Conservation (phyloP, 2,113 vertebrate species). For the Galbula dea region DNA sequence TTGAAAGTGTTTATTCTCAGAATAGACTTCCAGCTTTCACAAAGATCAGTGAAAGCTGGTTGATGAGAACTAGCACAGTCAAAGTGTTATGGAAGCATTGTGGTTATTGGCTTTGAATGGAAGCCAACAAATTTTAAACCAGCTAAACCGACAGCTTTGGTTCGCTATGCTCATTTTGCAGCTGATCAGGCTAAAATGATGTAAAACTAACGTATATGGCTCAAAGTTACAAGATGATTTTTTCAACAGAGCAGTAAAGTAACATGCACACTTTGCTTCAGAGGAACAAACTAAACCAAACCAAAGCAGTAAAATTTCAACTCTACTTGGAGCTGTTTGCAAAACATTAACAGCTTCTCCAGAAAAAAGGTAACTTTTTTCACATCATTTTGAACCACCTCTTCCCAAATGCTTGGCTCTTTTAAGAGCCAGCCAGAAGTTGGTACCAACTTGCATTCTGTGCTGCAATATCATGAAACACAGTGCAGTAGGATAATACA, state of each 20-base stretch:
- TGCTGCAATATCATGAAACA: background rate
- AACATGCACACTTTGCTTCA: background rate
- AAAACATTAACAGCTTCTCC: background rate
- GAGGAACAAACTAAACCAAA: background rate
- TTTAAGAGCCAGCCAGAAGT: background rate
- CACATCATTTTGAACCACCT: background rate
- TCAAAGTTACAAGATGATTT: background rate
- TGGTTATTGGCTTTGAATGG: conserved; percentile 5
- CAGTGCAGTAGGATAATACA: background rate
- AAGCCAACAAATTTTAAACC: conserved; percentile 44
- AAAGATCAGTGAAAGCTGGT: background rate
- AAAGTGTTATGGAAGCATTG: background rate
- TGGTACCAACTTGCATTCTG: background rate
- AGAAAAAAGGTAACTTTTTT: background rate
- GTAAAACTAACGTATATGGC: conserved; percentile 1
- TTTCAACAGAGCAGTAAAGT: background rate
- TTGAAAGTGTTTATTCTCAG: background rate
- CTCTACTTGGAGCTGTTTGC: background rate
- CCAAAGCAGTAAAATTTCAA: background rate
- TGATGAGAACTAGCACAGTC: background rate
- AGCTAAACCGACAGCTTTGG: conserved; percentile 7
- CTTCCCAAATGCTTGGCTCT: background rate
- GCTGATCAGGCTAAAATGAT: conserved; percentile 23
- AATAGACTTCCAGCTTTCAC: background rate
- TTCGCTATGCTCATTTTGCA: background rate